phyloP scores from a whole-genome alignment of 2,888 invertebrate genomes.

The Piscicola geometra region DNA sequence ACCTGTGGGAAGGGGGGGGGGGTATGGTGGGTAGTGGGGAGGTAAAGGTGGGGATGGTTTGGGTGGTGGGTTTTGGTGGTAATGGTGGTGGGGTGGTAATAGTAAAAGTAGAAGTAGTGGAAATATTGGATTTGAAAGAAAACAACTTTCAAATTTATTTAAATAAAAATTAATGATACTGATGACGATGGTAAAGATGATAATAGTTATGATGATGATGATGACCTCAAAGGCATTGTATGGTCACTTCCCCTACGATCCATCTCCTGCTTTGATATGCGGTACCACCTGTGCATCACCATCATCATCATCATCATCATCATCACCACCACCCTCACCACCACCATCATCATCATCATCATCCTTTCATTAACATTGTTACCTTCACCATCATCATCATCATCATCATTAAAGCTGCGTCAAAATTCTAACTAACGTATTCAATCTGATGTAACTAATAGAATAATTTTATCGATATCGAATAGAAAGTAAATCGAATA shows the following conservation, averaged over 20 bases:
- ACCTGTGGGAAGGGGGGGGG: conserved; percentile 54
- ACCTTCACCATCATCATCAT: background rate
- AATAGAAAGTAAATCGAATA: too few relatives aligned
- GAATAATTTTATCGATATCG: too few relatives aligned
- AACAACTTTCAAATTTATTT: too few relatives aligned
- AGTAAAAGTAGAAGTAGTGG: too few relatives aligned
- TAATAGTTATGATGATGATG: too few relatives aligned
- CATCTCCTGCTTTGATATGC: conserved; percentile 95
- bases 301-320: background rate
- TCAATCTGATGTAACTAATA: background rate
- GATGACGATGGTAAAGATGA: too few relatives aligned
- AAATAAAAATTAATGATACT: too few relatives aligned
- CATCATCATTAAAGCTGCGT: background rate
- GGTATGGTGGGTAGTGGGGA: background rate
- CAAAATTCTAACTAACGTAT: background rate
- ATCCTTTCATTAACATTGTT: background rate
- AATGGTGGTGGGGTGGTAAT: background rate
- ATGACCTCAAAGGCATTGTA: conserved; percentile 77
- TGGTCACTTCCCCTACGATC: conserved; percentile 85
- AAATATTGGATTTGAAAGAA: too few relatives aligned
- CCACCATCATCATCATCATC: background rate
- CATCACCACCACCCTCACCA: too few relatives aligned
- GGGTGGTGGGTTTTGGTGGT: background rate
- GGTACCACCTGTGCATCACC: conserved; percentile 77
- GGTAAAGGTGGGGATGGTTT: background rate